Base-by-base conservation (phyloP, 2,797 vertebrate genomes). In the Manis javanica region DNA sequence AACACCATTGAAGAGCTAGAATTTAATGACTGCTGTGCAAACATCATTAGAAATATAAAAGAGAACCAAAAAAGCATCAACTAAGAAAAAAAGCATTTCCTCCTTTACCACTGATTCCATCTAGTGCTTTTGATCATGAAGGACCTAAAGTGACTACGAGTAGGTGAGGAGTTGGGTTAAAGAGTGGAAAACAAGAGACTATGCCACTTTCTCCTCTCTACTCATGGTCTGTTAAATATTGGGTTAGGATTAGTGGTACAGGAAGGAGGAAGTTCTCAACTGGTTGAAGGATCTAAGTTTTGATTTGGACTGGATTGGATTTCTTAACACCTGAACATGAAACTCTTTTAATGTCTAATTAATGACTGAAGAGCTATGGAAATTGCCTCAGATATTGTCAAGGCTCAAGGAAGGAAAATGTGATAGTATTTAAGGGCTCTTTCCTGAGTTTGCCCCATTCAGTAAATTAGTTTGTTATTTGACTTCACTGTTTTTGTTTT, bases 401-500 rank as follows among this genome's bases (percentile, higher is more conserved):
- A 68, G 11, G 24, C 11, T 29, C 9, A 93, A 23, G 14, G 29
- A 68, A 51, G 10, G 10, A 63, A 86, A 95, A 69, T 14, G 21
- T 86, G 42, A 21, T 5, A 46, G 3, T 37, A 71, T 46, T 46
- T 69, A 64, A 72, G 16, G 4, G 49, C 9, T 16, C 49, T 93
- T 89, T 79, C 39, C 29, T 69, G 53, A 14, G 21, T 86, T 83
- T 74, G 8, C 46, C 11, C 11, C 15, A 34, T 31, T 74, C 53
- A 23, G 18, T 63, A 46, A 75, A 59, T 18, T 21, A 79, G 21
- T 61, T 87, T 37, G 3, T 39, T 74, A 24, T 37, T 87, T 72
- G 68, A 39, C 16, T 39, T 74, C 46, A 74, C 57, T 69, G 72
- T 7, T 46, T 91, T 87, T 87, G 21, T 87, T 92, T 94, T 90